Percentiles rank a stretch among this genome's conserved stretches.
These are phyloP conservation scores for Tipula helvola DNA, from an alignment of 2,888 invertebrate species.

Conservation along the genomic window DNA sequence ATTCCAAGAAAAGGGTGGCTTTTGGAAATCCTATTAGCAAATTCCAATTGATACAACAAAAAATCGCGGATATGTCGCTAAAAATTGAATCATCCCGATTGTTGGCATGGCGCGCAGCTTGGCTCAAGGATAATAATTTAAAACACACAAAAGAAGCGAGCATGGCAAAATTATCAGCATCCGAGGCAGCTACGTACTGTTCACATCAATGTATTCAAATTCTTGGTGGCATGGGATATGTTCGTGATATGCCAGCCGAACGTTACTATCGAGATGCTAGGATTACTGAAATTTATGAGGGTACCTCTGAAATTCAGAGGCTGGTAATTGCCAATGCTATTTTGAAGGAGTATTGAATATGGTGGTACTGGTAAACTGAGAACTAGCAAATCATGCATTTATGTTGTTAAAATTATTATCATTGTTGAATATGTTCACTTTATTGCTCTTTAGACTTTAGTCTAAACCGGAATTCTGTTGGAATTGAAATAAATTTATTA, in stretches of 20 bases:
- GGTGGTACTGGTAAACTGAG: neutral
- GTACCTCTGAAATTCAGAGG: slow-evolving; percentile 91
- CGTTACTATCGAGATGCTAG: slow-evolving; percentile 89
- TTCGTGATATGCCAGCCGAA: slow-evolving; percentile 91
- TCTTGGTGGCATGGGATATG: slow-evolving; percentile 89
- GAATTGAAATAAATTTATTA: neutral
- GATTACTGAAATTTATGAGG: slow-evolving; percentile 96
- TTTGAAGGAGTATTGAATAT: slow-evolving; percentile 55
- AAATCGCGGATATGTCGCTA: slow-evolving; percentile 84
- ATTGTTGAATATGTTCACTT: no score
- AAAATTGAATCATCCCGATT: slow-evolving; percentile 72
- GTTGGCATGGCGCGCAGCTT: slow-evolving; percentile 84
- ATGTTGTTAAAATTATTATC: neutral
- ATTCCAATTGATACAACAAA: slow-evolving; percentile 81
- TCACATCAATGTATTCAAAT: slow-evolving; percentile 84
- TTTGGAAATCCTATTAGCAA: slow-evolving; percentile 82
- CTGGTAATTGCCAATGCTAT: slow-evolving; percentile 82
- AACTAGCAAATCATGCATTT: neutral
- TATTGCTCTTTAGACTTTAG: no score
- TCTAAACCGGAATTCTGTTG: no score
- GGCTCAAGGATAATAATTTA: slow-evolving; percentile 71
- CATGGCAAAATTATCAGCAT: slow-evolving; percentile 90
- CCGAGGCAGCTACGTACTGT: slow-evolving; percentile 86
- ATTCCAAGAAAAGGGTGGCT: slow-evolving; percentile 76
- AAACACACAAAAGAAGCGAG: slow-evolving; percentile 89